Evolutionary conservation across 2,797 vertebrate genomes (phyloP).

Genomic region (Acipenser oxyrinchus): DNA sequence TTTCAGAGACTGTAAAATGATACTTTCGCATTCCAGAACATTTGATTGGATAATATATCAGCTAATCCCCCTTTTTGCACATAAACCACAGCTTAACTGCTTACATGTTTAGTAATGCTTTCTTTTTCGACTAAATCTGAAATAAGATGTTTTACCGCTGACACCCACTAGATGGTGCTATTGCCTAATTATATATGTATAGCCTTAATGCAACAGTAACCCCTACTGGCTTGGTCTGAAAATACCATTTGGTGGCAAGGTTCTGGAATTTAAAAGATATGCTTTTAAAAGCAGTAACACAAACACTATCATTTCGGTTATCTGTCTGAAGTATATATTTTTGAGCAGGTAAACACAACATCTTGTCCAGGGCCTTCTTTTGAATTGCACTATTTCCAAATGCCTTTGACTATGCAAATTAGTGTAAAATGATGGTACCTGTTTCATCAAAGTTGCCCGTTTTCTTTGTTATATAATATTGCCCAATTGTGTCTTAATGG

Average conservation of each 20-base stretch:
- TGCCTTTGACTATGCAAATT: constrained; percentile 44
- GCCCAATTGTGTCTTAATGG: background rate
- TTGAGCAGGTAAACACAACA: background rate
- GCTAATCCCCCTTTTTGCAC: too few species aligned
- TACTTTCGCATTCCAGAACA: too few species aligned
- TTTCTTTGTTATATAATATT: too few species aligned
- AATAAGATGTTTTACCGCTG: too few species aligned
- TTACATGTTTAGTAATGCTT: too few species aligned
- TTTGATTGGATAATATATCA: too few species aligned
- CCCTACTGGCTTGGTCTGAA: background rate
- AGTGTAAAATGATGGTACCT: constrained; percentile 20
- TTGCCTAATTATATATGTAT: too few species aligned
- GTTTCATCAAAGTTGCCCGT: constrained; percentile 21
- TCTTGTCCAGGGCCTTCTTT: constrained; percentile 17
- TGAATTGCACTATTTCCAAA: constrained; percentile 44
- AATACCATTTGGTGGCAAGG: background rate
- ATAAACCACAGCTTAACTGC: too few species aligned
- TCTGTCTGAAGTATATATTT: constrained; percentile 7
- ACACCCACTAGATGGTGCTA: too few species aligned
- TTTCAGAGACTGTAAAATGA: too few species aligned
- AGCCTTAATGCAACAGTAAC: too few species aligned
- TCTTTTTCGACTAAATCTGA: too few species aligned
- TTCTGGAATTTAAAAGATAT: background rate
- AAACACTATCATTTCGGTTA: background rate
- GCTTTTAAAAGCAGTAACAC: background rate